These are phyloP conservation scores for Neodon shergylaensis DNA, from an alignment of 2,113 vertebrate genomes.

Conservation along the genomic window DNA sequence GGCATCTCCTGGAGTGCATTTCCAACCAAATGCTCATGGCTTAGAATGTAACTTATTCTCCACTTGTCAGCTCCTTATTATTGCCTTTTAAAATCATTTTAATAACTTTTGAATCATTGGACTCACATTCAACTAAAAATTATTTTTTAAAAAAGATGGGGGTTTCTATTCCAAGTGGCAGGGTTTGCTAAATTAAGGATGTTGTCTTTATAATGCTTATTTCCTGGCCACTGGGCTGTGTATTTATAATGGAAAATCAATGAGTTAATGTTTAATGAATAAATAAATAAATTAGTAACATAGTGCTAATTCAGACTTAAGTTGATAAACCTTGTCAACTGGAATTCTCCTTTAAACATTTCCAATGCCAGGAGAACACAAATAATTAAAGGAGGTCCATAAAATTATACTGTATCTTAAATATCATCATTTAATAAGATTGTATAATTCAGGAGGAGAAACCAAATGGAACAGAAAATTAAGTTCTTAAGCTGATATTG, in stretches of 20 bases:
- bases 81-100: not conserved
- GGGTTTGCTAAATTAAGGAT: not conserved
- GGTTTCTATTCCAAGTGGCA: not conserved
- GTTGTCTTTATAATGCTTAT: conserved; percentile 21
- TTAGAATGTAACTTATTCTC: not conserved
- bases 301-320: not conserved
- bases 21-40: not conserved
- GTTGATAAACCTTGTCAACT: not conserved
- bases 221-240: not conserved
- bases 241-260: not conserved
- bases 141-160: not conserved
- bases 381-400: not conserved
- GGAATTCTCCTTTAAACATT: not conserved
- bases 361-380: not conserved
- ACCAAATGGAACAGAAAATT: conserved; percentile 43
- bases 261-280: not conserved
- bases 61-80: not conserved
- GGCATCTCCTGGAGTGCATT: not conserved
- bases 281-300: conserved; percentile 2
- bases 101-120: not conserved
- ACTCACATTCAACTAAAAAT: not conserved
- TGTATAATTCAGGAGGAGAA: not conserved
- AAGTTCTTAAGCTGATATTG: conserved; percentile 7
- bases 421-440: not conserved
- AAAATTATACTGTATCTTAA: not conserved